A percentile compares a stretch with the other conserved stretches of the same genome.
Evolutionary conservation across 2,113 vertebrate genomes (phyloP).

Genomic region (Malurus alboscapulatus): DNA sequence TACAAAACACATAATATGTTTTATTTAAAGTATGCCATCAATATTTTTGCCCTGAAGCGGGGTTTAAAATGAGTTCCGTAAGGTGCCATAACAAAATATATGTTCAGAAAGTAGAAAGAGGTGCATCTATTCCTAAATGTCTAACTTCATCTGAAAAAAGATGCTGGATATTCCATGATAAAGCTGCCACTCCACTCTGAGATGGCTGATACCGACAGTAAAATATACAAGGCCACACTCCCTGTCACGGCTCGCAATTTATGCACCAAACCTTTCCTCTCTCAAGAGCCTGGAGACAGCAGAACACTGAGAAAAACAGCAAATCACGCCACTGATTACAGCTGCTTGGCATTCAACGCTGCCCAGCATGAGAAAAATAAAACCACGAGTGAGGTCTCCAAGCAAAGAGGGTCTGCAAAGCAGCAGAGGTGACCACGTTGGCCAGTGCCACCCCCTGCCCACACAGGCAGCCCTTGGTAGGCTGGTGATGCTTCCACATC

Average conservation of each 20-base stretch:
- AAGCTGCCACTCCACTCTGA: conserved; percentile 20
- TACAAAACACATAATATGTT: conserved; percentile 77
- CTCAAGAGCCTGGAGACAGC: background rate
- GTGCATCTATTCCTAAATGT: conserved; percentile 54
- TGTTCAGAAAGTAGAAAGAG: conserved; percentile 55
- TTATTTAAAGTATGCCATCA: conserved; percentile 76
- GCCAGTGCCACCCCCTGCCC: background rate
- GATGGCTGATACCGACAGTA: background rate
- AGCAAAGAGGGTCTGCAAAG: background rate
- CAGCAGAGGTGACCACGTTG: accelerated
- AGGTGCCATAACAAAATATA: conserved; percentile 56
- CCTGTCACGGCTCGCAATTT: conserved; percentile 1
- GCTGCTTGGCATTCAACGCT: accelerated
- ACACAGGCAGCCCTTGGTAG: background rate
- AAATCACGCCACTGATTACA: background rate
- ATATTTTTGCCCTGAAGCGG: conserved; percentile 74
- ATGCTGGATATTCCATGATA: conserved; percentile 25
- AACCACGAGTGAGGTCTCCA: background rate
- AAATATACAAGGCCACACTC: background rate
- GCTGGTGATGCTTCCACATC: background rate
- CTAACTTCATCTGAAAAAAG: conserved; percentile 44
- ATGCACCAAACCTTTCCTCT: conserved; percentile 19
- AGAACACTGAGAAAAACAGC: background rate
- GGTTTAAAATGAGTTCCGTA: conserved; percentile 66
- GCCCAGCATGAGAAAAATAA: background rate